Conservation (phyloP, 2,888 invertebrate genomes). For the Netelia virgata region DNA sequence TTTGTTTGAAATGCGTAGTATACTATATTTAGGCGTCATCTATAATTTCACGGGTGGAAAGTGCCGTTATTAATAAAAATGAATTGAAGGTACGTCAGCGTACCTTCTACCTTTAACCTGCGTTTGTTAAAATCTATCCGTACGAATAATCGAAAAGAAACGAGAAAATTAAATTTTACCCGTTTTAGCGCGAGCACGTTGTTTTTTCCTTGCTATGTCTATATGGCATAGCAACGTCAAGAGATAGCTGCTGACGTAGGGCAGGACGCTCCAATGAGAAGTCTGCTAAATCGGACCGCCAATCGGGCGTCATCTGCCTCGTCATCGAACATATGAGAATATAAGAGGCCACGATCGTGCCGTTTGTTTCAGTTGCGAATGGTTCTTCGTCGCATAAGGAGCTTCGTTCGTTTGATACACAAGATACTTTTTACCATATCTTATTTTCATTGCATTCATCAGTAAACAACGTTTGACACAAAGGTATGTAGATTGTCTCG, state of each 20-base stretch:
- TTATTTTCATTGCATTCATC: constrained; percentile 39
- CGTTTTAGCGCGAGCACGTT: constrained; percentile 54
- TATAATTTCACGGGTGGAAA: neutral
- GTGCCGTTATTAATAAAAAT: neutral
- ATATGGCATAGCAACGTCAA: constrained; percentile 69
- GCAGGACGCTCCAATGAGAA: constrained; percentile 68
- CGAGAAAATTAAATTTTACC: neutral
- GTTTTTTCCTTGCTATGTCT: constrained; percentile 72
- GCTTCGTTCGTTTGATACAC: constrained; percentile 11
- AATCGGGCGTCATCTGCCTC: constrained; percentile 56
- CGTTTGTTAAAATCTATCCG: constrained; percentile 1
- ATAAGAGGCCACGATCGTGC: constrained; percentile 39
- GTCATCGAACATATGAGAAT: constrained; percentile 46
- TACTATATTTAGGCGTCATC: constrained; percentile 34
- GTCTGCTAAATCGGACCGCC: constrained; percentile 57
- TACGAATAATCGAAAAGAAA: constrained; percentile 5
- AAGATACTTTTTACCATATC: constrained; percentile 1
- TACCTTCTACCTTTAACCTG: too few species aligned
- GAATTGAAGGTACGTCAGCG: neutral
- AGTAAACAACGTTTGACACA: constrained; percentile 45
- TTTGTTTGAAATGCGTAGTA: constrained; percentile 44
- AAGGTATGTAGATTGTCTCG: constrained; percentile 39
- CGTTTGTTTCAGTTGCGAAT: constrained; percentile 52
- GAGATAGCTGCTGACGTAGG: constrained; percentile 37
- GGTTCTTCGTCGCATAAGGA: constrained; percentile 12